phyloP scores from a whole-genome alignment of 2,797 vertebrate species.

The Alfaro cultratus region DNA sequence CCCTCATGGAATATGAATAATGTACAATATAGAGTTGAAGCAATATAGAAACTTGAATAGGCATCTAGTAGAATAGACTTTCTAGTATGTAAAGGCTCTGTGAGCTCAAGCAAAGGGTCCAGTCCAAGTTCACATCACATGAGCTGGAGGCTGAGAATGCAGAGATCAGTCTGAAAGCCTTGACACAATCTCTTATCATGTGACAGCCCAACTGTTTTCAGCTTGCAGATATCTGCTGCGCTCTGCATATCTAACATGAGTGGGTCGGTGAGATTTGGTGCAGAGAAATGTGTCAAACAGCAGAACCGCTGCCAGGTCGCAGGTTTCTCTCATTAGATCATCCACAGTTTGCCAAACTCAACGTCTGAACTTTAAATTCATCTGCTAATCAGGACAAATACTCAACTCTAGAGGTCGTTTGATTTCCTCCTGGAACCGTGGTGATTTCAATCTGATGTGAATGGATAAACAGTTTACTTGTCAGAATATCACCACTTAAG shows the following conservation, averaged over 20 bases:
- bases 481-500: background rate
- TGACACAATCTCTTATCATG: constrained; percentile 27
- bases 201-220: constrained; percentile 20
- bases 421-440: background rate
- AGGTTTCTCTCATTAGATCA: background rate
- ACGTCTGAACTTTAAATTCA: background rate
- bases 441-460: background rate
- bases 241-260: background rate
- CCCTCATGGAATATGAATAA: background rate
- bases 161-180: constrained; percentile 19
- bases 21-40: background rate
- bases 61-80: background rate
- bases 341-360: background rate
- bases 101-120: background rate
- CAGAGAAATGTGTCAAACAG: constrained; percentile 12
- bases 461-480: background rate
- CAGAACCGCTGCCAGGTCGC: background rate
- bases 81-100: background rate
- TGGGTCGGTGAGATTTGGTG: constrained; percentile 2
- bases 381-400: background rate
- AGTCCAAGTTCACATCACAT: background rate
- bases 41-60: background rate
- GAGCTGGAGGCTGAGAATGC: background rate
- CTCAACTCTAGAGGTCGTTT: background rate
- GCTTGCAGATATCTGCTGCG: constrained; percentile 23